These are phyloP conservation scores for Microvelia longipes DNA, from an alignment of 1,140 invertebrate species.

Conservation along the genomic window DNA sequence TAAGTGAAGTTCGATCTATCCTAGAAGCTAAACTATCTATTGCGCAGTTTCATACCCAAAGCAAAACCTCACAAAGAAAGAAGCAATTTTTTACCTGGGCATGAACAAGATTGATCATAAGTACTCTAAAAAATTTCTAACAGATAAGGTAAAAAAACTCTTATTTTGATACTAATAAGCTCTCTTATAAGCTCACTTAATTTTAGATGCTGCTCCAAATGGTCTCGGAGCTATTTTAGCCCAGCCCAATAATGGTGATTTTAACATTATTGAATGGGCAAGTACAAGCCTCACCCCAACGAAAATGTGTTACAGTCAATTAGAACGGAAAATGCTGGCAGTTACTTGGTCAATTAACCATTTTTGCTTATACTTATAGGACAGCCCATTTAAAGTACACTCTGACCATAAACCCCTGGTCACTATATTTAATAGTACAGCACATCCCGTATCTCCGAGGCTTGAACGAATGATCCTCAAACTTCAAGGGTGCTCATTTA, in stretches of 20 bases:
- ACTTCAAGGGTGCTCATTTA: neutral
- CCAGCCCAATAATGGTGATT: neutral
- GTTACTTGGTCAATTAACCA: neutral
- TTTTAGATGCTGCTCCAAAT: neutral
- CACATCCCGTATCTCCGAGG: neutral
- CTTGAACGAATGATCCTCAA: neutral
- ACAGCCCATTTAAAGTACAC: neutral
- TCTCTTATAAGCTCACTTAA: neutral
- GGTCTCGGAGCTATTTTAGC: neutral
- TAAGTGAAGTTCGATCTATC: neutral
- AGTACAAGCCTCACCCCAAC: neutral
- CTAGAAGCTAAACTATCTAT: neutral
- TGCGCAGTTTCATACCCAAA: neutral
- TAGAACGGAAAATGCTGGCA: neutral
- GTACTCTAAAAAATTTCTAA: neutral
- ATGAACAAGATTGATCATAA: neutral
- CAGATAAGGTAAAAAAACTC: neutral
- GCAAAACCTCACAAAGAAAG: neutral
- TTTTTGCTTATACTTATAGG: neutral
- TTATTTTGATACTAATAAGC: neutral
- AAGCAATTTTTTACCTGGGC: neutral
- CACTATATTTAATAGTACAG: neutral
- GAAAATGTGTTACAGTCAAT: neutral
- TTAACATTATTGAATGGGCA: neutral
- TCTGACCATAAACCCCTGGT: neutral